Base-by-base conservation (phyloP, 2,888 invertebrate species). In the Lepetodrilus schrolli region DNA sequence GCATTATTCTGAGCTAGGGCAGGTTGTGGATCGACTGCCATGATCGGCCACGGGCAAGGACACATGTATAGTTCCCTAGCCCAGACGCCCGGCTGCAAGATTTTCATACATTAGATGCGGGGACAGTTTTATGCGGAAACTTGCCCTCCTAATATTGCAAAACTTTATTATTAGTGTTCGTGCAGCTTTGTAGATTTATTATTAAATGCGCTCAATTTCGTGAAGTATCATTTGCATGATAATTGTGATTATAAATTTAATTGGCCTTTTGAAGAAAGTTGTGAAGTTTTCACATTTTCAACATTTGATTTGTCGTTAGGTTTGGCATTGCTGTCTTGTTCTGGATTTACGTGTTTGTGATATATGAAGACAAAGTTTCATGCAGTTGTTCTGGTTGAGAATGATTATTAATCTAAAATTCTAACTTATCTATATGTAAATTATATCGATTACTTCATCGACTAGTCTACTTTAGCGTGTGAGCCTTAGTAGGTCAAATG, bases 101-200 rank as follows among this genome's bases (percentile, higher is more conserved):
- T 58, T 58, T 58, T 58, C 58, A 58, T 58, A 58, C 58, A 58
- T 58, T 58, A 58, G n/a, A n/a, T 58, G 30, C n/a, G 30, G 26
- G 30, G 58, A 23, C 30, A 58, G 26, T 58, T 58, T 58, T 58
- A 58, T 26, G 58, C 58, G 58, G 58, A 58, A 58, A 21, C 58
- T n/a, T 17, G 34, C 58, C 10, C n/a, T 30, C n/a, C 26, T 58
- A 17, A 30, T 58, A 30, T 58, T 58, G 30, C 8, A 30, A 23
- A 50, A 58, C 58, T 58, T 58, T 58, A 58, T 58, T 30, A 58
- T 58, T 58, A 30, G 58, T 10, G 34, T 30, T 58, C 30, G 2
- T 23, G 58, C 17, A 23, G 58, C 23, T 30, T 30, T 58, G 58
- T 23, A 13, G 58, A 58, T 58, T 30, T 30, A 30, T 26, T 26